Evolutionary conservation across 1,140 invertebrate species (phyloP).

Genomic region (Charaxes varanes): DNA sequence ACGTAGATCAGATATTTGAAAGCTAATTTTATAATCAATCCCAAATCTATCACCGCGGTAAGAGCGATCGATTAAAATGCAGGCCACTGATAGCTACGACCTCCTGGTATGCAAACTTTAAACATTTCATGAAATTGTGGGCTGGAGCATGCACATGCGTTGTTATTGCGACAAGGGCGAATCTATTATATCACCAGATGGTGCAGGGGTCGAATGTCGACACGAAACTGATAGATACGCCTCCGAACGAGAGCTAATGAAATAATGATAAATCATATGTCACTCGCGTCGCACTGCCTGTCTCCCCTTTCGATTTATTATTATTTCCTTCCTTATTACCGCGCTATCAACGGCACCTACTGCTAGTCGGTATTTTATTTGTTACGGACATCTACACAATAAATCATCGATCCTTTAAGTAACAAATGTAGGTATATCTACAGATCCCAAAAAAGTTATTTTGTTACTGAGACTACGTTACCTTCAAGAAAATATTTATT

Average conservation of each 20-base stretch:
- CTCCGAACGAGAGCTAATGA: slow-evolving; percentile 18
- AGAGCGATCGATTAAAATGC: too few species aligned
- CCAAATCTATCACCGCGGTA: background rate
- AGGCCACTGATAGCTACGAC: too few species aligned
- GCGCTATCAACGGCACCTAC: slow-evolving; percentile 5
- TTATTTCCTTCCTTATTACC: slow-evolving; percentile 24
- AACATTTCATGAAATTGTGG: too few species aligned
- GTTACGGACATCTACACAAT: slow-evolving; percentile 1
- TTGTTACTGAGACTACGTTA: too few species aligned
- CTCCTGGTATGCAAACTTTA: too few species aligned
- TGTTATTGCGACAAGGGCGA: slow-evolving; percentile 36
- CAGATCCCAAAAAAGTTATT: too few species aligned
- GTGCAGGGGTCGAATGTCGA: slow-evolving; percentile 29
- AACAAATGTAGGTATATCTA: too few species aligned
- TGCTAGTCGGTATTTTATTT: slow-evolving; percentile 2
- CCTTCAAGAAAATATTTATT: too few species aligned
- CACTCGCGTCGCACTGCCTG: slow-evolving; percentile 14
- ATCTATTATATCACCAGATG: slow-evolving; percentile 40
- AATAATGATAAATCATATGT: slow-evolving; percentile 28
- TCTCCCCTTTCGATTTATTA: slow-evolving; percentile 21
- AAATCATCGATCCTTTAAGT: too few species aligned
- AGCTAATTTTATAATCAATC: background rate
- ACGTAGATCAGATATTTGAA: too few species aligned
- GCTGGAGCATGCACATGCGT: slow-evolving; percentile 4
- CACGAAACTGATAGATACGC: slow-evolving; percentile 10